Conservation (phyloP, 2,888 invertebrate genomes). For the Thyatira batis region DNA sequence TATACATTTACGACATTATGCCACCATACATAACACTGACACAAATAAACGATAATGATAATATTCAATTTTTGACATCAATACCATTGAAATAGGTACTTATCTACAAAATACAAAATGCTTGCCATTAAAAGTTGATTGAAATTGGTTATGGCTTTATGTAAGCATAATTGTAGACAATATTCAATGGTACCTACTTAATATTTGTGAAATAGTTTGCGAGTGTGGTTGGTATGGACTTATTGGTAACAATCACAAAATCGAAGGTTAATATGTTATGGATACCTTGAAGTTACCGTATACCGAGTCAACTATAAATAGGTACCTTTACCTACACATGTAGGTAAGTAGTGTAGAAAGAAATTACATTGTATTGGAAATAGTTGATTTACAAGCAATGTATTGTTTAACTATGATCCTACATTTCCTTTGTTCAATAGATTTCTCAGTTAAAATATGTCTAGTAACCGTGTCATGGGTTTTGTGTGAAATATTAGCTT, state of each 20-base stretch:
- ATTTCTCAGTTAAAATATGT: conserved; percentile 2
- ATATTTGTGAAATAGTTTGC: conserved; percentile 9
- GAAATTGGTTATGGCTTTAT: neutral
- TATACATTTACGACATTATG: too few species aligned
- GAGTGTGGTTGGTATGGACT: conserved; percentile 4
- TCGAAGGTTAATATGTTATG: neutral
- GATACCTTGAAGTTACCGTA: neutral
- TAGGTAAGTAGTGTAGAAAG: neutral
- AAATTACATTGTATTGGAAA: neutral
- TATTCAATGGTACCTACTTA: neutral
- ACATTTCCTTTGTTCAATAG: neutral
- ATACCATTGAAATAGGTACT: too few species aligned
- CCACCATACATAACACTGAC: too few species aligned
- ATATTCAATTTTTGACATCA: too few species aligned
- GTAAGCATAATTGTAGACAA: neutral
- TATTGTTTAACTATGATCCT: neutral
- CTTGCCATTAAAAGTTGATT: too few species aligned
- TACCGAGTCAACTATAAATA: neutral
- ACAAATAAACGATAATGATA: too few species aligned
- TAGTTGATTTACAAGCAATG: too few species aligned
- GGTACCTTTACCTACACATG: neutral
- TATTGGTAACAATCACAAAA: conserved; percentile 4
- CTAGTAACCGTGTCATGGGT: neutral
- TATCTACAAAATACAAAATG: too few species aligned
- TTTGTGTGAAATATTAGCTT: conserved; percentile 11